phyloP scores from a whole-genome alignment of 2,888 invertebrate genomes.

The Suillia variegata region DNA sequence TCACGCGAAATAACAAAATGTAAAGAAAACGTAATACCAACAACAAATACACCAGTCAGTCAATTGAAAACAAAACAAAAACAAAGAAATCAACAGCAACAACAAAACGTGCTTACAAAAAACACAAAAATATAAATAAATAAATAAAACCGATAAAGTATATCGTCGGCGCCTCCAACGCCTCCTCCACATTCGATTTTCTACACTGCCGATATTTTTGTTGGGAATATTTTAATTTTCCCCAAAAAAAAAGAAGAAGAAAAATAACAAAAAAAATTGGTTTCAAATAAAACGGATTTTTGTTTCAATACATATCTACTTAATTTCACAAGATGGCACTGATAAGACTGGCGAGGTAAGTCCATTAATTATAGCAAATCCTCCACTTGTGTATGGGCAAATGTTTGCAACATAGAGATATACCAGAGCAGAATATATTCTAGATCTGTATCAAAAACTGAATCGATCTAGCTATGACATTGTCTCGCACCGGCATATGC shows the following conservation, averaged over 20 bases:
- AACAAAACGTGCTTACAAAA: constrained; percentile 43
- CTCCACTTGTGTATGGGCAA: no score
- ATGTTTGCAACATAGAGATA: no score
- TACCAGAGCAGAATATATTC: no score
- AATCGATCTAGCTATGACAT: no score
- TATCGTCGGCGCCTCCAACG: no score
- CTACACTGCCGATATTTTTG: constrained; percentile 30
- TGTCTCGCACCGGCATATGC: no score
- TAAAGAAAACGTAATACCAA: constrained; percentile 29
- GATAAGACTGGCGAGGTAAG: constrained; percentile 56
- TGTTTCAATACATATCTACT: not conserved
- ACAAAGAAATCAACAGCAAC: constrained; percentile 24
- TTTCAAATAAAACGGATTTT: no score
- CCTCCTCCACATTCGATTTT: no score
- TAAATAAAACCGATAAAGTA: constrained; percentile 22
- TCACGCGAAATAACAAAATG: constrained; percentile 28
- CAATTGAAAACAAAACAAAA: constrained; percentile 17
- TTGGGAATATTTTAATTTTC: constrained; percentile 6
- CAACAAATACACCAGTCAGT: constrained; percentile 5
- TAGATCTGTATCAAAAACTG: no score
- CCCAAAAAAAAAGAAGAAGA: not conserved
- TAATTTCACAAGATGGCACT: constrained; percentile 46
- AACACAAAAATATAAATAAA: constrained; percentile 13
- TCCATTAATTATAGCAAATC: no score
- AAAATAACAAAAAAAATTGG: not conserved